A percentile compares a stretch with the other conserved stretches of the same genome.
Conservation (phyloP, 1,140 invertebrate species). For the Dinothrombium tinctorium region DNA sequence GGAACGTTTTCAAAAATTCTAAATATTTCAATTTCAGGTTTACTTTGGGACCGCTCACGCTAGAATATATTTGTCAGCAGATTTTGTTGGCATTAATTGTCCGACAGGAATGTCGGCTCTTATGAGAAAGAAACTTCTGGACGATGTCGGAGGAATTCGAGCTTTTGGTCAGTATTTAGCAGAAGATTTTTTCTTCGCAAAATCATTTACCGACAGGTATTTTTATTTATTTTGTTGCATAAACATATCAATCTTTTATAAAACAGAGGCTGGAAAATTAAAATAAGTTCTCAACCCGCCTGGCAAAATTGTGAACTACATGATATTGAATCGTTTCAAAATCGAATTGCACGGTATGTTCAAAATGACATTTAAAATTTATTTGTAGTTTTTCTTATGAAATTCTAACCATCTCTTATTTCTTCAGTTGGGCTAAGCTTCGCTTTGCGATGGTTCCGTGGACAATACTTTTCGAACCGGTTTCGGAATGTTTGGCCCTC, state of each 20-base stretch:
- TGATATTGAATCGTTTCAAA: constrained; percentile 60
- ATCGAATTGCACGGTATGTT: constrained; percentile 43
- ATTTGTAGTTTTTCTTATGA: neutral
- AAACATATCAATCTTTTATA: constrained; percentile 10
- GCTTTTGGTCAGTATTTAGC: constrained; percentile 83
- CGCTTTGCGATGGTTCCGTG: constrained; percentile 80
- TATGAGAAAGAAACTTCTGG: constrained; percentile 62
- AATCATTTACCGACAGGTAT: constrained; percentile 47
- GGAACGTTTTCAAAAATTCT: neutral
- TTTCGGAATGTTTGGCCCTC: constrained; percentile 76
- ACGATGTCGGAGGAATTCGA: constrained; percentile 72
- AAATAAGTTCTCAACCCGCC: constrained; percentile 52
- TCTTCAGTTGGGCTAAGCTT: constrained; percentile 69
- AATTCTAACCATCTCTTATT: constrained; percentile 9
- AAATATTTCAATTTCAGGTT: constrained; percentile 29
- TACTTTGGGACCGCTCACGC: constrained; percentile 95
- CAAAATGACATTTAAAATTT: neutral
- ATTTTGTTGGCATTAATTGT: constrained; percentile 77
- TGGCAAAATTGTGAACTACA: constrained; percentile 72
- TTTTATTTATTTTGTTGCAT: neutral
- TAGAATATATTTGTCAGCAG: constrained; percentile 75
- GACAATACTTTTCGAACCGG: constrained; percentile 72
- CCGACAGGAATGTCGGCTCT: constrained; percentile 97
- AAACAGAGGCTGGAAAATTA: constrained; percentile 22
- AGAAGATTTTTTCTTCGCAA: constrained; percentile 96